Conservation (phyloP, 1,140 invertebrate species). For the Magallana angulata region DNA sequence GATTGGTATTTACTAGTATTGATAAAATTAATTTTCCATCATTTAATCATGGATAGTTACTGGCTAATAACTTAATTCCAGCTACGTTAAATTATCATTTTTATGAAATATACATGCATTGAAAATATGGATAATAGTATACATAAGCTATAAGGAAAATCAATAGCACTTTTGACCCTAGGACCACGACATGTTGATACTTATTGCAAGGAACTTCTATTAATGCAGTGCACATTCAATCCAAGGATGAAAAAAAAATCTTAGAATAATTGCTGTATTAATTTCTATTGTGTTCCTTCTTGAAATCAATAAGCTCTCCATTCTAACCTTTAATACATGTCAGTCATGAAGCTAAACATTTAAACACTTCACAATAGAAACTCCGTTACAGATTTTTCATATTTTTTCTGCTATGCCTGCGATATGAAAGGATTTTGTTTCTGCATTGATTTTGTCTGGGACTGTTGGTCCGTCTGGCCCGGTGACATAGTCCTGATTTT, state of each 20-base stretch:
- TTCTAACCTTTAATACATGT: background rate
- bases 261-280: background rate
- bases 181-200: background rate
- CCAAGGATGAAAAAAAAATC: background rate
- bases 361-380: background rate
- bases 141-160: no score
- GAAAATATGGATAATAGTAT: no score
- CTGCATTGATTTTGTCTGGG: background rate
- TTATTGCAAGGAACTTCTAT: background rate
- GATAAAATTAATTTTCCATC: no score
- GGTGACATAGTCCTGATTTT: no score
- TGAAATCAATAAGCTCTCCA: background rate
- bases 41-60: no score
- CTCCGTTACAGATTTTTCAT: background rate
- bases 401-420: background rate
- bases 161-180: background rate
- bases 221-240: conserved; percentile 16
- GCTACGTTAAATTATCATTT: no score
- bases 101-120: no score
- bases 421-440: background rate
- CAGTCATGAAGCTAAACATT: background rate
- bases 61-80: no score
- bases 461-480: no score
- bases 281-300: background rate
- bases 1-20: no score